phyloP scores from a whole-genome alignment of 2,888 invertebrate species.

The Acrocyrtus sp. region DNA sequence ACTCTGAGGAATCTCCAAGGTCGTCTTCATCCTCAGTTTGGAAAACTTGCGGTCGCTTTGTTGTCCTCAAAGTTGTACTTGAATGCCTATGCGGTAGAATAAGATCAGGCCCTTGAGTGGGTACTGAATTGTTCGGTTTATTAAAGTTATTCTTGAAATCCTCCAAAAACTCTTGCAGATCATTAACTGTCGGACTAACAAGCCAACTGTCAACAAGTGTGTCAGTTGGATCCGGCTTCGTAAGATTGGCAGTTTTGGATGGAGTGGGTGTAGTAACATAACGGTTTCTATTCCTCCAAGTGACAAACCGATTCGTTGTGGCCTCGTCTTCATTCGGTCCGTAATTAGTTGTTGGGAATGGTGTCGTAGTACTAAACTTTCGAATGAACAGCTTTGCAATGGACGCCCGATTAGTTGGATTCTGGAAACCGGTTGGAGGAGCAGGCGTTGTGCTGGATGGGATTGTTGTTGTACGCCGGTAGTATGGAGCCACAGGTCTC shows the following conservation, averaged over 20 bases:
- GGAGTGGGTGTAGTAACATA: conserved; percentile 30
- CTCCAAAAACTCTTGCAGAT: conserved; percentile 43
- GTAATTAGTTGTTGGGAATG: conserved; percentile 26
- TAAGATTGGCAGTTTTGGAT: conserved; percentile 3
- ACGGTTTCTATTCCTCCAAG: conserved; percentile 30
- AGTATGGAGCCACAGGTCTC: conserved; percentile 49
- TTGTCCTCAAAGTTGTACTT: conserved; percentile 11
- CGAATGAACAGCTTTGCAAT: conserved; percentile 59
- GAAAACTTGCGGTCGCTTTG: not conserved
- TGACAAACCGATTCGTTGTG: conserved; percentile 20
- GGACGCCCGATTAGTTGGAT: conserved; percentile 47
- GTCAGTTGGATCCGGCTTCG: conserved; percentile 10
- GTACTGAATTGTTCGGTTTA: not conserved
- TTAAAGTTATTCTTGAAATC: conserved; percentile 46
- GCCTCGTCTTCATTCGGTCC: not conserved
- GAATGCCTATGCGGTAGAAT: conserved; percentile 25
- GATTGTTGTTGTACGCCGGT: conserved; percentile 34
- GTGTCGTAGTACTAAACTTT: conserved; percentile 54
- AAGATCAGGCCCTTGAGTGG: not conserved
- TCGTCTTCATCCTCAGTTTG: conserved; percentile 26
- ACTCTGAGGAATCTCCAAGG: conserved; percentile 16
- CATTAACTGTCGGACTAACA: conserved; percentile 46
- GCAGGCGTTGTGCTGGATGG: conserved; percentile 50
- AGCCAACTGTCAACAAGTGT: conserved; percentile 43
- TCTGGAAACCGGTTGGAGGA: conserved; percentile 12